These are phyloP conservation scores for Dryas iulia DNA, from an alignment of 1,140 invertebrate genomes.

Conservation along the genomic window DNA sequence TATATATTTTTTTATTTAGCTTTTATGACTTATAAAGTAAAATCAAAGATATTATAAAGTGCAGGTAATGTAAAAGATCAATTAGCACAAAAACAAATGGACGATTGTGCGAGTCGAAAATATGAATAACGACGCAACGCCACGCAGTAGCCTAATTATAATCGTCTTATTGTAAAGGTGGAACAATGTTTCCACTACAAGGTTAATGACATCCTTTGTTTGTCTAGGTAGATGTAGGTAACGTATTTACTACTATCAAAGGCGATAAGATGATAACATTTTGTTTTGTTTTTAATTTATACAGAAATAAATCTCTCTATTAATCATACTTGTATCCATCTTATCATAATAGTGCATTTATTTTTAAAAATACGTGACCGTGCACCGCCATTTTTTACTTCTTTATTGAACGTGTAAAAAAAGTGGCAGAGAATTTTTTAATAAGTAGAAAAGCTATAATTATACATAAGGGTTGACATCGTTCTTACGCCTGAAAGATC, in stretches of 20 bases:
- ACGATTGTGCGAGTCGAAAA: background rate
- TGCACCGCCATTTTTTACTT: background rate
- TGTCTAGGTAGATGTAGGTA: conserved; percentile 19
- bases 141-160: conserved; percentile 10
- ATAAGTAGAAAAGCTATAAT: conserved; percentile 21
- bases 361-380: background rate
- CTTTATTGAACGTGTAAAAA: background rate
- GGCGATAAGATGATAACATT: conserved; percentile 16
- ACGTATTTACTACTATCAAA: conserved; percentile 29
- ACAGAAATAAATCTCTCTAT: background rate
- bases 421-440: conserved; percentile 1
- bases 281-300: conserved; percentile 5
- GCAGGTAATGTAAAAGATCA: background rate
- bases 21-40: too few species aligned
- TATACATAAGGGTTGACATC: conserved; percentile 29
- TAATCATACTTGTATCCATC: background rate
- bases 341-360: background rate
- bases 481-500: conserved; percentile 50
- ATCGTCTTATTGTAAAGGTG: conserved; percentile 4
- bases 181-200: conserved; percentile 26
- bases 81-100: background rate
- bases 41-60: too few species aligned
- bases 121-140: background rate
- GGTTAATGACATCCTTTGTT: conserved; percentile 28
- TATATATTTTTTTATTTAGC: too few species aligned